Evolutionary conservation across 2,888 invertebrate species (phyloP).

Genomic region (Oasisia sp.): DNA sequence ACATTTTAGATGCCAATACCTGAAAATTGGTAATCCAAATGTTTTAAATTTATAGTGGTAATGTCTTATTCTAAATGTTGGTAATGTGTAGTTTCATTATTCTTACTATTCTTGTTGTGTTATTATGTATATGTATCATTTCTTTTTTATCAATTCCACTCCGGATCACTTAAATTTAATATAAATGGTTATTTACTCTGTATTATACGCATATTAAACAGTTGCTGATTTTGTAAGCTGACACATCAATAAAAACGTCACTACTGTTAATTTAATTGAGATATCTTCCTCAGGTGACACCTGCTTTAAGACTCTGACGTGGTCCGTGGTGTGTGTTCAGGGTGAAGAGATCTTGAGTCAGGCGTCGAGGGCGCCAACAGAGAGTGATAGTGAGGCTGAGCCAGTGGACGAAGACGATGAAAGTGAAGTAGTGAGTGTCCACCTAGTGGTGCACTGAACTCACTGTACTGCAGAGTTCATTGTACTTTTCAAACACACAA

Average conservation of each 20-base stretch:
- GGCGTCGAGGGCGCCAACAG: slow-evolving; percentile 20
- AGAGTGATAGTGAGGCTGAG: not conserved
- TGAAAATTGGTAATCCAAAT: too few species aligned
- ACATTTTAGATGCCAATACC: too few species aligned
- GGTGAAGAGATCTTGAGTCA: slow-evolving; percentile 41
- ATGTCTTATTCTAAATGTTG: too few species aligned
- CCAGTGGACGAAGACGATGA: not conserved
- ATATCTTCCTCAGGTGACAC: not conserved
- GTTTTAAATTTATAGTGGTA: too few species aligned
- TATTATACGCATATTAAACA: too few species aligned
- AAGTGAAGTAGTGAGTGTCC: not conserved
- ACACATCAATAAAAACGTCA: not conserved
- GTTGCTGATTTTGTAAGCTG: not conserved
- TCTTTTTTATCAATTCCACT: too few species aligned
- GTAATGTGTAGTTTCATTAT: too few species aligned
- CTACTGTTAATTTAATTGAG: not conserved
- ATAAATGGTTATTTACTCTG: not conserved
- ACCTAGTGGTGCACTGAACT: too few species aligned
- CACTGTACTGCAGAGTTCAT: not conserved
- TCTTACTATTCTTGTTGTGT: too few species aligned
- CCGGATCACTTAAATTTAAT: not conserved
- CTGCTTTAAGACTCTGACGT: not conserved
- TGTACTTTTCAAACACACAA: too few species aligned
- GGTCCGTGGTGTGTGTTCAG: slow-evolving; percentile 28
- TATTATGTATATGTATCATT: too few species aligned